Percentiles rank a stretch among this genome's conserved stretches.
These are phyloP conservation scores for Dynastes hyllus DNA, from an alignment of 2,888 invertebrate species.

Conservation along the genomic window DNA sequence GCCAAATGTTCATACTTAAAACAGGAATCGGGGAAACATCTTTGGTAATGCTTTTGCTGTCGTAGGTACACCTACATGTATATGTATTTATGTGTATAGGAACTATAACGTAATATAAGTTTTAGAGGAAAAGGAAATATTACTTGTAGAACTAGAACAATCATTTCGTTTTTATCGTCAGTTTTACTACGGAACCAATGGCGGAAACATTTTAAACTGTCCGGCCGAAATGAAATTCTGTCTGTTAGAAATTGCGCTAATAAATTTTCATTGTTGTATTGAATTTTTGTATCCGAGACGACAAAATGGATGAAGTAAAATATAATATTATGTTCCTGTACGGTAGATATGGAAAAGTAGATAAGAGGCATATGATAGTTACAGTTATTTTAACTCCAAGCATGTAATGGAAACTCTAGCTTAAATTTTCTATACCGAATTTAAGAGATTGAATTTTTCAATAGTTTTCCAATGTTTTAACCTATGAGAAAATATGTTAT, in stretches of 20 bases:
- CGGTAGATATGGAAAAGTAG: constrained; percentile 15
- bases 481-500: neutral
- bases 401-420: constrained; percentile 48
- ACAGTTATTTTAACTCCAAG: no score
- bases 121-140: constrained; percentile 23
- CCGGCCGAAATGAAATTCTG: constrained; percentile 20
- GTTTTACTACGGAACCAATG: constrained; percentile 10
- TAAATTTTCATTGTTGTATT: constrained; percentile 34
- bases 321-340: constrained; percentile 20
- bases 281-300: constrained; percentile 30
- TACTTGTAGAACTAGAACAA: constrained; percentile 34
- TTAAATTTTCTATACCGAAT: neutral
- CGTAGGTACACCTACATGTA: neutral
- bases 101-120: neutral
- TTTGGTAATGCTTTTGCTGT: neutral
- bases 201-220: constrained; percentile 17
- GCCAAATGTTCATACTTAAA: no score
- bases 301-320: constrained; percentile 16
- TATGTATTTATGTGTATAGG: neutral
- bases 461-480: neutral
- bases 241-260: constrained; percentile 24
- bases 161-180: constrained; percentile 23
- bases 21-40: no score
- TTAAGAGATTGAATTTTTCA: neutral
- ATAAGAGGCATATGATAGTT: no score